These are phyloP conservation scores for Pseudococcus longispinus DNA, from an alignment of 2,888 invertebrate genomes.

Conservation along the genomic window DNA sequence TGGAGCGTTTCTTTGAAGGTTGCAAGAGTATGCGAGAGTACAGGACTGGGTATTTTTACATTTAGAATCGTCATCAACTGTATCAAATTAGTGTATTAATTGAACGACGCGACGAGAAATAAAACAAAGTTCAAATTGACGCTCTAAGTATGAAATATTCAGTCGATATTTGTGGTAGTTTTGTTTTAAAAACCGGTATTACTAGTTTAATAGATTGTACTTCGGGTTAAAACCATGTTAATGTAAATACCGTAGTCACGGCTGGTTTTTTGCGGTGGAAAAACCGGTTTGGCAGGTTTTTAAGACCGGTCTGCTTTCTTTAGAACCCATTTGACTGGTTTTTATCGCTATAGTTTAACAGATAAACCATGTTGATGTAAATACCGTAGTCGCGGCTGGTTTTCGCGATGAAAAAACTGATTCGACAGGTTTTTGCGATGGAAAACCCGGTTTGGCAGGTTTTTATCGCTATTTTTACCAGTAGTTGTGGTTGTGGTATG, in stretches of 20 bases:
- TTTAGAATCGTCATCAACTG: neutral
- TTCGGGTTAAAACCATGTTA: neutral
- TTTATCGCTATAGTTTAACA: neutral
- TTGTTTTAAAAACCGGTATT: neutral
- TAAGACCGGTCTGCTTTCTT: neutral
- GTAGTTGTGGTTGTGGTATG: too few species aligned
- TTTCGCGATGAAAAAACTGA: too few species aligned
- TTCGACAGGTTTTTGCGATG: too few species aligned
- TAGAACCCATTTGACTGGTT: neutral
- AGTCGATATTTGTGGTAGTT: neutral
- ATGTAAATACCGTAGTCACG: neutral
- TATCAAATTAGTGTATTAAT: neutral
- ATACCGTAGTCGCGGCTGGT: too few species aligned
- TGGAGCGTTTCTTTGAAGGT: neutral
- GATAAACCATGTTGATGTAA: neutral
- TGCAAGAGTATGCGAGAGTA: neutral
- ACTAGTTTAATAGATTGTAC: neutral
- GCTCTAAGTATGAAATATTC: neutral
- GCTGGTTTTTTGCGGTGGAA: neutral
- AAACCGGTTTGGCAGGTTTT: neutral
- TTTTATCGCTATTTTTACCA: too few species aligned
- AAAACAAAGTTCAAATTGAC: neutral
- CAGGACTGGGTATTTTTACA: neutral
- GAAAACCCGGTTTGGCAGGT: too few species aligned
- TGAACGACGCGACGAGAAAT: neutral